Evolutionary conservation across 92 coral and sea anemone genomes (phyloP).

Genomic region (Phenganax stokvisi): DNA sequence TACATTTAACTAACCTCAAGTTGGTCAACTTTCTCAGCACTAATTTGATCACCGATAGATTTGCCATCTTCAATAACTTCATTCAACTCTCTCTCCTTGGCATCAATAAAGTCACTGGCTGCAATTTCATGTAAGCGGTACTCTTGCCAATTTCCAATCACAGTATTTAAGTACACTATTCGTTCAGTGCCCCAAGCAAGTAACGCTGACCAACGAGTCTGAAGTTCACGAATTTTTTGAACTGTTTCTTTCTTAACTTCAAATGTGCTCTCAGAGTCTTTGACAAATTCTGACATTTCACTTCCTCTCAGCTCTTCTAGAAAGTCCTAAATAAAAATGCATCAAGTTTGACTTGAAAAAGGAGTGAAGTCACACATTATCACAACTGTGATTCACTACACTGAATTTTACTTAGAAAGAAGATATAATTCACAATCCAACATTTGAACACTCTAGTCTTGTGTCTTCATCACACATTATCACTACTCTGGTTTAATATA

Average conservation of each 20-base stretch:
- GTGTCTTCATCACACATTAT: no score
- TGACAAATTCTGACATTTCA: constrained; percentile 30
- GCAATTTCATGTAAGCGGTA: constrained; percentile 4
- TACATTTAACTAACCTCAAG: constrained; percentile 14
- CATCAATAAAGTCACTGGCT: constrained; percentile 5
- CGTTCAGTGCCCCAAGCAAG: constrained; percentile 12
- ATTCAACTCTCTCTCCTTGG: constrained; percentile 14
- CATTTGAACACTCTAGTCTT: no score
- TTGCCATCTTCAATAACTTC: not conserved
- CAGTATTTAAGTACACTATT: constrained; percentile 21
- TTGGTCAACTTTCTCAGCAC: constrained; percentile 4
- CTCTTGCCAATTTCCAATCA: constrained; percentile 25
- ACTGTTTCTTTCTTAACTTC: constrained; percentile 11
- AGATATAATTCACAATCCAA: no score
- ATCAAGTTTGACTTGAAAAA: not conserved
- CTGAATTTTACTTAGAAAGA: no score
- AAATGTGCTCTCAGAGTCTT: constrained; percentile 2
- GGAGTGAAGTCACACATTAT: no score
- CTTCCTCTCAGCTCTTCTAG: constrained; percentile 4
- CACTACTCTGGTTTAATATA: no score
- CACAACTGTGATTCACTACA: no score
- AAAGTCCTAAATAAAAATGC: constrained; percentile 22
- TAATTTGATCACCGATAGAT: not conserved
- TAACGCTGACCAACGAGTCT: constrained; percentile 27
- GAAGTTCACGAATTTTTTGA: constrained; percentile 7